Evolutionary conservation across 2,888 invertebrate genomes (phyloP).

Genomic region (Drosophila stalkeri): DNA sequence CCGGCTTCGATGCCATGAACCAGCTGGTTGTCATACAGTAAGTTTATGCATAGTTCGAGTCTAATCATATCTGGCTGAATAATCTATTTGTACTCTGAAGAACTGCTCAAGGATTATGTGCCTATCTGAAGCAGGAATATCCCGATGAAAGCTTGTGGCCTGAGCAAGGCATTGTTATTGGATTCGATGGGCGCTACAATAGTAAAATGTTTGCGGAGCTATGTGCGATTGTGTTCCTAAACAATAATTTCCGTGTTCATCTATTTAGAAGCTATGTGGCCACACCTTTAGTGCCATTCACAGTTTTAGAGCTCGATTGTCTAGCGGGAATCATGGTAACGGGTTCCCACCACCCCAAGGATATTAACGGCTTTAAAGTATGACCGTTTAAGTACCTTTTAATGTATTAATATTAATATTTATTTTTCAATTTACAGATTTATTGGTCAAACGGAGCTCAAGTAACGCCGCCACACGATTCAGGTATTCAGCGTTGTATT

Average conservation of each 20-base stretch:
- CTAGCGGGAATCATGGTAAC: conserved; percentile 97
- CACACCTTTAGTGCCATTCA: conserved; percentile 97
- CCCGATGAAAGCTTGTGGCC: conserved; percentile 85
- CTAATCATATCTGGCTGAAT: background rate
- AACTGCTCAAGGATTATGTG: conserved; percentile 94
- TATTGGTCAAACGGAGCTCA: conserved; percentile 98
- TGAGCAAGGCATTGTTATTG: conserved; percentile 92
- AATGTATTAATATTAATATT: background rate
- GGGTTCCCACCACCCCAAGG: conserved; percentile 97
- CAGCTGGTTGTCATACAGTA: conserved; percentile 96
- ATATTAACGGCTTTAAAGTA: conserved; percentile 97
- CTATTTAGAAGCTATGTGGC: conserved; percentile 93
- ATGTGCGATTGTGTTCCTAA: conserved; percentile 93
- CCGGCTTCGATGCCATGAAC: conserved; percentile 97
- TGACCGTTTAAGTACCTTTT: too few relatives aligned
- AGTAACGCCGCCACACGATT: conserved; percentile 96
- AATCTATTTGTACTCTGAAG: conserved; percentile 18
- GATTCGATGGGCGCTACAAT: conserved; percentile 96
- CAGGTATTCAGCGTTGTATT: conserved; percentile 92
- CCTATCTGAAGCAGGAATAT: conserved; percentile 89
- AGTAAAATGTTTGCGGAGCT: conserved; percentile 93
- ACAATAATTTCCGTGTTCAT: conserved; percentile 91
- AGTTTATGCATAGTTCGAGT: conserved; percentile 9
- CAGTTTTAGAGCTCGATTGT: conserved; percentile 90
- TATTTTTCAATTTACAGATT: conserved; percentile 86